Percentiles rank a stretch among this genome's conserved stretches.
Evolutionary conservation across 2,888 invertebrate genomes (phyloP).

Genomic region (Pandemis corylana): DNA sequence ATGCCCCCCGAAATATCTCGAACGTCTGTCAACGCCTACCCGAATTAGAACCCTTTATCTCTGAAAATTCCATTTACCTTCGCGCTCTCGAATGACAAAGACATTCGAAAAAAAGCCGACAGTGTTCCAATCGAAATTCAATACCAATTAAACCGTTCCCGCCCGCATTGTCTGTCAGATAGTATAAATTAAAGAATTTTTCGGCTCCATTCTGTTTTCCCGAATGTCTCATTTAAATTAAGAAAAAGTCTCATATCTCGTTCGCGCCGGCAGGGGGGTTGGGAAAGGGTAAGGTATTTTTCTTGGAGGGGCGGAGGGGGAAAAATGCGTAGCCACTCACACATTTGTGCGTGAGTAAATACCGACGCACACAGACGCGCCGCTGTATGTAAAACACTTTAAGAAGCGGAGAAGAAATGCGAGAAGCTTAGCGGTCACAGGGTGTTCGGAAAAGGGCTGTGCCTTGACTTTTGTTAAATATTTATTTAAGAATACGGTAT

Average conservation of each 20-base stretch:
- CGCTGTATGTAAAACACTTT: conserved; percentile 84
- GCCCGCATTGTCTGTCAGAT: conserved; percentile 65
- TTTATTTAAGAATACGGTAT: conserved; percentile 1
- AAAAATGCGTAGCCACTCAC: conserved; percentile 83
- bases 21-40: conserved; percentile 42
- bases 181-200: conserved; percentile 83
- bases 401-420: conserved; percentile 85
- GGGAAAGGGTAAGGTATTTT: conserved; percentile 70
- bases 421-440: conserved; percentile 81
- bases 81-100: conserved; percentile 53
- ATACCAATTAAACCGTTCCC: conserved; percentile 80
- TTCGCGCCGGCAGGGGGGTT: conserved; percentile 75
- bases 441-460: conserved; percentile 55
- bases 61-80: conserved; percentile 54
- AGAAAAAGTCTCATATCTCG: conserved; percentile 85
- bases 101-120: conserved; percentile 53
- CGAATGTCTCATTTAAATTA: conserved; percentile 83
- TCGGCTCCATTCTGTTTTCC: conserved; percentile 74
- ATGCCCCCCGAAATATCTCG: conserved; percentile 40
- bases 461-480: background rate
- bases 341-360: conserved; percentile 82
- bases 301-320: conserved; percentile 62
- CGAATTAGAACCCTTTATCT: conserved; percentile 53
- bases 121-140: conserved; percentile 77
- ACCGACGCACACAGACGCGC: conserved; percentile 74